A percentile compares a stretch with the other conserved stretches of the same genome.
These are phyloP conservation scores for Pollimyrus isidori DNA, from an alignment of 2,113 vertebrate genomes.

Conservation along the genomic window DNA sequence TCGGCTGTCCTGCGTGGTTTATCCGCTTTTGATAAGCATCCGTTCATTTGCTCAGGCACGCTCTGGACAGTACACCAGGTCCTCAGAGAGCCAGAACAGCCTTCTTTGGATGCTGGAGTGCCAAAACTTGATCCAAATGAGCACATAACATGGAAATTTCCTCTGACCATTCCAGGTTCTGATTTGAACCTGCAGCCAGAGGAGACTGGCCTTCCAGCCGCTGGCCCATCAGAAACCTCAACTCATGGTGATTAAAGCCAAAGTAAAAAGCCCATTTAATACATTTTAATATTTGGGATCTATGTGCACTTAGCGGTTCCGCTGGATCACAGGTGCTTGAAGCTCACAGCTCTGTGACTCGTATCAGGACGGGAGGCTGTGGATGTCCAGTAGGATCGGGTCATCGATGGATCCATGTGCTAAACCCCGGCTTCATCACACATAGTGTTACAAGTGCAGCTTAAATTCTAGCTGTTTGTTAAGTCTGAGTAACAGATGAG, in stretches of 20 bases:
- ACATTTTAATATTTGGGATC: neutral
- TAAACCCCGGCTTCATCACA: neutral
- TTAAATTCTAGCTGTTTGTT: neutral
- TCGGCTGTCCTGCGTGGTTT: neutral
- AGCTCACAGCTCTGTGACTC: neutral
- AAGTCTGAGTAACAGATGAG: neutral
- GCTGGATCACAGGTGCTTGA: neutral
- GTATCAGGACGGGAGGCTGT: neutral
- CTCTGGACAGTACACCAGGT: neutral
- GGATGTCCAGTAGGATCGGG: neutral
- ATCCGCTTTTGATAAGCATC: neutral
- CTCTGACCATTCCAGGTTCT: neutral
- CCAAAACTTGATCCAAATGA: neutral
- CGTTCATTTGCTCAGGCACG: neutral
- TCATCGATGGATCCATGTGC: neutral
- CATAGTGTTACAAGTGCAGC: neutral
- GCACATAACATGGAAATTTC: neutral
- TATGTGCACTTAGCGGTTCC: neutral
- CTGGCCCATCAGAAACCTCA: neutral
- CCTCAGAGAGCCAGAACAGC: neutral
- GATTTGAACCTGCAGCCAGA: neutral
- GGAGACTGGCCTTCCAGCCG: neutral
- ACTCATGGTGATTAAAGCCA: neutral
- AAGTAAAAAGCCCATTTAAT: neutral
- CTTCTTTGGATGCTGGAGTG: neutral